Conservation (phyloP, 1,140 invertebrate genomes). For the Pantala flavescens region DNA sequence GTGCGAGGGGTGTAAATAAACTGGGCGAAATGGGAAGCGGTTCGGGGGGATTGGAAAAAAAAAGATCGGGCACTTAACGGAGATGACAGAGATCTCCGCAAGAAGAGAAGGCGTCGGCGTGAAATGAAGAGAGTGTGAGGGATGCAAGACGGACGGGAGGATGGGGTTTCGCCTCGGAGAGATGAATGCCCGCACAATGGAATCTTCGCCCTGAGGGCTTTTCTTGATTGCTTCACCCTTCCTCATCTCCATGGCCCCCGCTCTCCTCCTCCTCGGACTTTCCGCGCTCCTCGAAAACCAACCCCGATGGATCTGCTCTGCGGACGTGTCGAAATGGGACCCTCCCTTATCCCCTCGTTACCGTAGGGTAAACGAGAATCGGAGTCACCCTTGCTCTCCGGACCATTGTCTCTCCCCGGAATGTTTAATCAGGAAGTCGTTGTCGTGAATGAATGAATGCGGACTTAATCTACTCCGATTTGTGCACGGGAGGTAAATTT, state of each 20-base stretch:
- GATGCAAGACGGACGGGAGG: neutral
- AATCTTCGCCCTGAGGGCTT: neutral
- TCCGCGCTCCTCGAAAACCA: neutral
- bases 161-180: neutral
- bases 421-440: too few species aligned
- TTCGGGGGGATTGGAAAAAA: neutral
- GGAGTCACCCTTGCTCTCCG: too few species aligned
- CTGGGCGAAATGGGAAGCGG: too few species aligned
- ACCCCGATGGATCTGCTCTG: too few species aligned
- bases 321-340: too few species aligned
- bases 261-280: neutral
- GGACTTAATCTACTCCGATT: too few species aligned
- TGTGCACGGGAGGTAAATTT: too few species aligned
- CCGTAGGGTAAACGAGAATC: too few species aligned
- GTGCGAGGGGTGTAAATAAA: too few species aligned
- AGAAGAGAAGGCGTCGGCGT: neutral
- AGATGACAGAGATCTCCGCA: neutral
- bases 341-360: too few species aligned
- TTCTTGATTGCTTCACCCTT: slow-evolving; percentile 1
- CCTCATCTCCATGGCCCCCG: neutral
- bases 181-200: neutral
- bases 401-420: too few species aligned
- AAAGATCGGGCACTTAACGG: neutral
- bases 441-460: too few species aligned
- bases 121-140: neutral